Evolutionary conservation across 23 tunicate species (phyloP).

Genomic region (Halocynthia aurantium): DNA sequence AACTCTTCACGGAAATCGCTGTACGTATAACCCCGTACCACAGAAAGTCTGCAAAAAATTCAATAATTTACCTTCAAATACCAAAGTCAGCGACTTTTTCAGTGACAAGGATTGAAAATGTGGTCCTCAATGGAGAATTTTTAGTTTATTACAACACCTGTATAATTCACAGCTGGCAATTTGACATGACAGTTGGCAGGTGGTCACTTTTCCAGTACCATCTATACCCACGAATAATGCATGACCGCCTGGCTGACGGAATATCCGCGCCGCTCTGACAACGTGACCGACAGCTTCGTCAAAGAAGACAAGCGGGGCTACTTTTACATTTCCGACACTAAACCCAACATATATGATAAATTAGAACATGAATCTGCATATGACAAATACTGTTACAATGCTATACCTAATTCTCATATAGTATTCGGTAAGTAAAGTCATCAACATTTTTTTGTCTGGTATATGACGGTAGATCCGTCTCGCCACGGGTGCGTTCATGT

Average conservation of each 20-base stretch:
- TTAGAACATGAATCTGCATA: neutral
- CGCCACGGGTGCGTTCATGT: slow-evolving; percentile 64
- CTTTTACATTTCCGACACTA: slow-evolving; percentile 55
- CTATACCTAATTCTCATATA: slow-evolving; percentile 73
- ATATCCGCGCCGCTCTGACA: slow-evolving; percentile 74
- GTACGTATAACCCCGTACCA: slow-evolving; percentile 74
- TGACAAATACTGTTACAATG: neutral
- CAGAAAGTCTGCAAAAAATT: slow-evolving; percentile 40
- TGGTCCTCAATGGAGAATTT: neutral
- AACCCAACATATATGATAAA: neutral
- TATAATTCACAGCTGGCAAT: slow-evolving; percentile 72
- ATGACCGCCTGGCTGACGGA: slow-evolving; percentile 78
- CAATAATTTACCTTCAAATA: neutral
- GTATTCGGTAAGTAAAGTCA: slow-evolving; percentile 71
- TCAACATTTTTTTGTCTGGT: slow-evolving; percentile 41
- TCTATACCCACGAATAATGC: slow-evolving; percentile 85
- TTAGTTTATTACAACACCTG: slow-evolving; percentile 36
- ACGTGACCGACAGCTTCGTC: slow-evolving; percentile 87
- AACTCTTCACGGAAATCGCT: slow-evolving; percentile 86
- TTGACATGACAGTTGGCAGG: slow-evolving; percentile 81
- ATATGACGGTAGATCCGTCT: slow-evolving; percentile 61
- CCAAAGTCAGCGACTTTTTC: neutral
- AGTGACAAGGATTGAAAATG: neutral
- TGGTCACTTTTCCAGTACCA: slow-evolving; percentile 83
- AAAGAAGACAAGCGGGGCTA: slow-evolving; percentile 81